phyloP scores from a whole-genome alignment of 2,797 vertebrate species.

The Pterois miles region DNA sequence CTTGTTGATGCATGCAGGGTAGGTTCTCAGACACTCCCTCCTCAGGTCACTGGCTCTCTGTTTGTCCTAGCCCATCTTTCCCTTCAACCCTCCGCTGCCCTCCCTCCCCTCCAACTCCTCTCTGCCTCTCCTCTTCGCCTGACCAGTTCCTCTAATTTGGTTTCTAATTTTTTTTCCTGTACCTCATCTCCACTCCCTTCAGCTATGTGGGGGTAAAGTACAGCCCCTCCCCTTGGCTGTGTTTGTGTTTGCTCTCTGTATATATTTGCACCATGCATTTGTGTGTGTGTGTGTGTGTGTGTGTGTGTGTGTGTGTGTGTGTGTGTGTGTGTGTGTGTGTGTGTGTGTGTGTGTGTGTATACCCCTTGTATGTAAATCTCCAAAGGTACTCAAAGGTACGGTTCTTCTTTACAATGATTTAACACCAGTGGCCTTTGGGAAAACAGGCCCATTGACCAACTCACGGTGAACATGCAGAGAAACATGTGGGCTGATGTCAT shows the following conservation, averaged over 20 bases:
- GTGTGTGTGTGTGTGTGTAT: neutral
- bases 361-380: slow-evolving; percentile 61
- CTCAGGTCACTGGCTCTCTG: slow-evolving; percentile 74
- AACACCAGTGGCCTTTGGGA: slow-evolving; percentile 55
- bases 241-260: slow-evolving; percentile 54
- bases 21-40: slow-evolving; percentile 75
- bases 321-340: neutral
- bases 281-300: neutral
- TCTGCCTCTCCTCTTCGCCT: slow-evolving; percentile 71
- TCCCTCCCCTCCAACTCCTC: slow-evolving; percentile 50
- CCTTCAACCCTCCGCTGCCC: slow-evolving; percentile 23
- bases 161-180: slow-evolving; percentile 74
- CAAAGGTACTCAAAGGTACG: slow-evolving; percentile 41
- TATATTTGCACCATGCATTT: too few relatives aligned
- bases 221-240: slow-evolving; percentile 57
- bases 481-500: slow-evolving; percentile 30
- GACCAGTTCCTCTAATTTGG: slow-evolving; percentile 83
- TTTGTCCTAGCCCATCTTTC: slow-evolving; percentile 71
- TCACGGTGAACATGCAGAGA: slow-evolving; percentile 23
- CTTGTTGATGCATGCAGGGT: slow-evolving; percentile 72
- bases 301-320: neutral
- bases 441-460: slow-evolving; percentile 36
- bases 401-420: slow-evolving; percentile 60
- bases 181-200: slow-evolving; percentile 69
- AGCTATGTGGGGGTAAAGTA: slow-evolving; percentile 68